Conservation (phyloP, 2,888 invertebrate genomes). For the Megastigmus dorsalis region DNA sequence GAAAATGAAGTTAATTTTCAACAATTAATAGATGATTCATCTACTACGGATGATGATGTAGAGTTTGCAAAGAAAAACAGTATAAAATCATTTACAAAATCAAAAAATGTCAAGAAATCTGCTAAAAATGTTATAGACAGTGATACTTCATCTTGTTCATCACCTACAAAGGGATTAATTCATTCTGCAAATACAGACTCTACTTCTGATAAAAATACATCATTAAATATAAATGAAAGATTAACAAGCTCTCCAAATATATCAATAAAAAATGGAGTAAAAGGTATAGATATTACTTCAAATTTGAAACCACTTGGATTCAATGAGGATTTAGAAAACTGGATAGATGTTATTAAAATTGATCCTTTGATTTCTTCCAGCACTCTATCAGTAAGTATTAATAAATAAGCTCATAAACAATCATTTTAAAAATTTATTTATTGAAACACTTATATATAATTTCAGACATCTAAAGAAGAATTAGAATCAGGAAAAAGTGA, state of each 20-base stretch:
- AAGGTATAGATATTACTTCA: conserved; percentile 4
- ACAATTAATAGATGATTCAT: conserved; percentile 33
- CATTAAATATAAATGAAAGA: conserved; percentile 58
- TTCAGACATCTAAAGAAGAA: conserved; percentile 61
- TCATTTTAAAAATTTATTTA: conserved; percentile 1
- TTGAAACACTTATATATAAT: conserved; percentile 13
- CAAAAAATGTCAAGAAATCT: neutral
- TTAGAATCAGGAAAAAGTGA: conserved; percentile 60
- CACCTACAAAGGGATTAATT: conserved; percentile 6
- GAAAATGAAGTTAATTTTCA: conserved; percentile 18
- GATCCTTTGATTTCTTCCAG: conserved; percentile 62
- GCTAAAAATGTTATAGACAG: conserved; percentile 8
- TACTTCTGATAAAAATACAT: conserved; percentile 1
- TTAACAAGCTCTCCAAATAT: neutral
- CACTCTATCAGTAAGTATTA: conserved; percentile 59
- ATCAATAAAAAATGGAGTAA: neutral
- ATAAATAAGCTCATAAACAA: no score
- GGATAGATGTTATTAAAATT: conserved; percentile 63
- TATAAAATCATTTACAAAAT: conserved; percentile 15
- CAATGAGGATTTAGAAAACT: conserved; percentile 61
- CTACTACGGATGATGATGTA: conserved; percentile 35
- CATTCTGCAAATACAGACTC: neutral
- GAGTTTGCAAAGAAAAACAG: conserved; percentile 8
- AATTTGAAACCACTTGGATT: conserved; percentile 66
- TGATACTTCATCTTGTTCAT: conserved; percentile 27